These are phyloP conservation scores for Sebastes melanostomus DNA, from an alignment of 2,797 vertebrate species.

Conservation along the genomic window DNA sequence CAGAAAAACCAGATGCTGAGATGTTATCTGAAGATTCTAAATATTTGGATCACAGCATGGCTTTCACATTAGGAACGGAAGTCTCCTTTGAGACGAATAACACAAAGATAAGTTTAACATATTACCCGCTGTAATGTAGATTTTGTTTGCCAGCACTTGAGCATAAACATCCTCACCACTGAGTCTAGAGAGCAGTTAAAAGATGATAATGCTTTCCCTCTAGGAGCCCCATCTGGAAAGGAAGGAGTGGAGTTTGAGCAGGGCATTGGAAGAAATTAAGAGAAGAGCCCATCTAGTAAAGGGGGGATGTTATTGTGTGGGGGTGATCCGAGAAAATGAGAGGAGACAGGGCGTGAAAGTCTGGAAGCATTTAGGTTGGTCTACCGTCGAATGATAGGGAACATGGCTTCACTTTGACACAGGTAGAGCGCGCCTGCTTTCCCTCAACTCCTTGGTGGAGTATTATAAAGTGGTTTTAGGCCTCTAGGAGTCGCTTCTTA, in stretches of 20 bases:
- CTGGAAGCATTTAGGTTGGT: conserved; percentile 71
- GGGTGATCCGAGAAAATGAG: conserved; percentile 46
- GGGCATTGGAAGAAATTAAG: not conserved
- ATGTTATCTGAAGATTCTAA: conserved; percentile 52
- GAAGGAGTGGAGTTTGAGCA: not conserved
- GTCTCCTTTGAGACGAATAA: not conserved
- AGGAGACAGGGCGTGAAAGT: conserved; percentile 60
- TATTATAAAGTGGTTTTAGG: conserved; percentile 35
- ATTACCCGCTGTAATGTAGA: not conserved
- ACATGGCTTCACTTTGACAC: conserved; percentile 50
- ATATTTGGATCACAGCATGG: conserved; percentile 39
- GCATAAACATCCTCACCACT: not conserved
- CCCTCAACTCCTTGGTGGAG: conserved; percentile 39
- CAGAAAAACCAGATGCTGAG: conserved; percentile 52
- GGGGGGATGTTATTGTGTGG: conserved; percentile 21
- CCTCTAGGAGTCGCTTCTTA: conserved; percentile 31
- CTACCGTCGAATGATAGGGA: conserved; percentile 42
- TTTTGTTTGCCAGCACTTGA: conserved; percentile 1
- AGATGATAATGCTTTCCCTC: not conserved
- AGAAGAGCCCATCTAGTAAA: not conserved
- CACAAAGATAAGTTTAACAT: conserved; percentile 7
- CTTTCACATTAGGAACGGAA: conserved; percentile 24
- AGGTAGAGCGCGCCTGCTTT: conserved; percentile 56
- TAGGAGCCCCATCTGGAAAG: not conserved
- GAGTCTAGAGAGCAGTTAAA: conserved; percentile 5